Evolutionary conservation across 2,113 vertebrate species (phyloP), one percentile per base, ranked within the genome.

Genomic region (Tylochromis polylepis): DNA sequence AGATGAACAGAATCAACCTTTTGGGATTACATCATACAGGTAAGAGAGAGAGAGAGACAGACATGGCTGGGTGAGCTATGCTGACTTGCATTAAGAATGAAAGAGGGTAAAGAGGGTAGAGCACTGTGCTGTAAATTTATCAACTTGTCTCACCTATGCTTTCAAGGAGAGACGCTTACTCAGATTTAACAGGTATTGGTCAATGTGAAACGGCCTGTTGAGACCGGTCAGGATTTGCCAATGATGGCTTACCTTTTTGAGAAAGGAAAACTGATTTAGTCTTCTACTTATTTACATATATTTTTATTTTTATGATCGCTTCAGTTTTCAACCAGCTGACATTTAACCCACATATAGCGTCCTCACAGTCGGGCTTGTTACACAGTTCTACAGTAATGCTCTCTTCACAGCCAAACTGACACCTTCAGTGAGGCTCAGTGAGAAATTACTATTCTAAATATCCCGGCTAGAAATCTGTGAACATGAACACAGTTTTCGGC

Each of bases 251-350:
- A 34, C 29, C n/a, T n/a, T n/a, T n/a, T n/a, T n/a, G n/a, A n/a
- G n/a, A n/a, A n/a, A n/a, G n/a, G n/a, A n/a, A n/a, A n/a, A n/a
- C n/a, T n/a, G n/a, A n/a, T n/a, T n/a, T n/a, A n/a, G n/a, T n/a
- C n/a, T n/a, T n/a, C n/a, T n/a, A n/a, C n/a, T n/a, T n/a, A n/a
- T n/a, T n/a, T n/a, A n/a, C n/a, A n/a, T n/a, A n/a, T n/a, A n/a
- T n/a, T n/a, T n/a, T n/a, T n/a, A n/a, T n/a, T n/a, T n/a, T n/a
- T n/a, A n/a, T n/a, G n/a, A n/a, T n/a, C n/a, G n/a, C n/a, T n/a
- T n/a, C n/a, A n/a, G n/a, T n/a, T n/a, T 67, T 38, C 20, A 67
- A 38, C 34, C 34, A 1, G 34, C 0, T 38, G 11, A 38, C 20
- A 5, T 67, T 67, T 41, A 36, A 67, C 62, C 62, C n/a, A 22